Conservation (phyloP, 1,140 invertebrate genomes). For the Goniozus legneri region DNA sequence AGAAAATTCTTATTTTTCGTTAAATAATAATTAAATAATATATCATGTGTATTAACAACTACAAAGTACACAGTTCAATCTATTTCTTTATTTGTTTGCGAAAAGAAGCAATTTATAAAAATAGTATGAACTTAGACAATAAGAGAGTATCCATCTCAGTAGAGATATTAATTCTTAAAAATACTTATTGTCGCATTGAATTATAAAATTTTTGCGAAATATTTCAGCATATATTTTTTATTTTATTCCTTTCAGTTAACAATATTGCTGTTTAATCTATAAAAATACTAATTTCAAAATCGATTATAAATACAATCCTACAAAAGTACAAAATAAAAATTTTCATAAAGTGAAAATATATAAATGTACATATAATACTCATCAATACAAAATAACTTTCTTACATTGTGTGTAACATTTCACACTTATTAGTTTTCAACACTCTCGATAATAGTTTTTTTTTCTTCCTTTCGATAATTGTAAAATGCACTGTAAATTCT, state of each 20-base stretch:
- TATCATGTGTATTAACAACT: constrained; percentile 25
- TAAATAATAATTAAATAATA: constrained; percentile 21
- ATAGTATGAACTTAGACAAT: constrained; percentile 26
- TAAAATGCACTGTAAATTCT: too few species aligned
- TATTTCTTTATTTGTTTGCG: constrained; percentile 22
- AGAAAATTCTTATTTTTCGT: constrained; percentile 12
- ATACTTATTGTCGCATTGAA: too few species aligned
- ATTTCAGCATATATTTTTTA: too few species aligned
- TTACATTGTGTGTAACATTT: constrained; percentile 11
- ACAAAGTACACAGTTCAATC: constrained; percentile 34
- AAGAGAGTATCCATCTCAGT: too few species aligned
- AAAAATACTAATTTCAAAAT: constrained; percentile 23
- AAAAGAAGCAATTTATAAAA: constrained; percentile 37
- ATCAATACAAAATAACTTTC: constrained; percentile 20
- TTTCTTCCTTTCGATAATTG: too few species aligned
- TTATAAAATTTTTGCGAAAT: constrained; percentile 8
- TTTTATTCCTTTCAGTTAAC: too few species aligned
- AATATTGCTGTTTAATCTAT: constrained; percentile 12
- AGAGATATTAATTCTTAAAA: too few species aligned
- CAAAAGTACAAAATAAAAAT: constrained; percentile 42
- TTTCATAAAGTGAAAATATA: constrained; percentile 29
- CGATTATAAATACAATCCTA: constrained; percentile 33
- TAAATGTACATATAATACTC: constrained; percentile 13
- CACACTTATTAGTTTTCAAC: too few species aligned
- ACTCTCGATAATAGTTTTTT: too few species aligned